These are phyloP conservation scores for Montipora efflorescens DNA, from an alignment of 64 coral and sea anemone genomes.

Conservation along the genomic window DNA sequence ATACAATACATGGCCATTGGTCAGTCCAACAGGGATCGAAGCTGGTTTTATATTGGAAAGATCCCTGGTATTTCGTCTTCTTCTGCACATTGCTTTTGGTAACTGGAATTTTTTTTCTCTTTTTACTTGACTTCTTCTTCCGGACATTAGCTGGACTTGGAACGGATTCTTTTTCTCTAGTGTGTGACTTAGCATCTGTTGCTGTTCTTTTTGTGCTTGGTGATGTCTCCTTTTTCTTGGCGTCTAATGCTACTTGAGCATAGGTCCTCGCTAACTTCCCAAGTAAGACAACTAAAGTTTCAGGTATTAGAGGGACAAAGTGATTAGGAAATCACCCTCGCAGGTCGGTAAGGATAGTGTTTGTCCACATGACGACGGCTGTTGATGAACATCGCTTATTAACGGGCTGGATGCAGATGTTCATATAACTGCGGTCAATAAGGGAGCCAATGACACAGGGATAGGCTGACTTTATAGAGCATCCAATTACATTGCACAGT, in stretches of 20 bases:
- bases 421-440: constrained; percentile 36
- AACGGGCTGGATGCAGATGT: constrained; percentile 26
- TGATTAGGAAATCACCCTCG: neutral
- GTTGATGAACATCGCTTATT: neutral
- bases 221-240: constrained; percentile 9
- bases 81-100: too few species aligned
- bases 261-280: too few species aligned
- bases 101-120: neutral
- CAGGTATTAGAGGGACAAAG: constrained; percentile 12
- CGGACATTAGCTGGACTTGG: neutral
- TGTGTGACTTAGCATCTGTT: neutral
- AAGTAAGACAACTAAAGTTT: neutral
- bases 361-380: constrained; percentile 44
- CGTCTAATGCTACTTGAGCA: neutral
- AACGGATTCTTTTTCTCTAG: neutral
- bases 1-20: constrained; percentile 53
- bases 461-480: neutral
- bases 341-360: constrained; percentile 28
- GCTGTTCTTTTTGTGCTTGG: neutral
- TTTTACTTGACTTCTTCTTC: neutral
- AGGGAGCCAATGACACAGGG: constrained; percentile 28
- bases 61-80: neutral
- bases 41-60: neutral
- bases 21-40: constrained; percentile 44
- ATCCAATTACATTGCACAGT: constrained; percentile 42